These are phyloP conservation scores for Tangara arthus DNA, from an alignment of 2,797 vertebrate species.

Conservation along the genomic window DNA sequence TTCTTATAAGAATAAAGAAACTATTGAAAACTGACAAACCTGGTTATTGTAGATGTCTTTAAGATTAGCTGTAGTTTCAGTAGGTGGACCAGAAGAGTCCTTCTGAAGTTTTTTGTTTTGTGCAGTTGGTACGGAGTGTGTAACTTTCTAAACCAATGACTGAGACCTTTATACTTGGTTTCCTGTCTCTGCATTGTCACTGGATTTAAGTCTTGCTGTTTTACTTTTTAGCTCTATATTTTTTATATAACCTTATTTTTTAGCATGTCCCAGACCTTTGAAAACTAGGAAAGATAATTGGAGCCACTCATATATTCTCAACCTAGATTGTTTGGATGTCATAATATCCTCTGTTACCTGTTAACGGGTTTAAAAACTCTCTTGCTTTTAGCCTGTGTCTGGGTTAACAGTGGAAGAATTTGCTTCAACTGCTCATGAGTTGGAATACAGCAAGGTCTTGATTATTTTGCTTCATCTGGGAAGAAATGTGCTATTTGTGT, in stretches of 20 bases:
- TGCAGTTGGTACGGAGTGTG: not conserved
- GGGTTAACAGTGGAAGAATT: not conserved
- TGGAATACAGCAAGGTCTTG: not conserved
- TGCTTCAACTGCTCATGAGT: not conserved
- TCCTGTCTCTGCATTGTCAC: not conserved
- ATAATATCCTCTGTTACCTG: not conserved
- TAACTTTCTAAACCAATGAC: not conserved
- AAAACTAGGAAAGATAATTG: not conserved
- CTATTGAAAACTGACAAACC: not conserved
- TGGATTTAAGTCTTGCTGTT: not conserved
- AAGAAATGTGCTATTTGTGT: not conserved
- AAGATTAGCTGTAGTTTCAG: not conserved
- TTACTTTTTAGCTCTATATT: not conserved
- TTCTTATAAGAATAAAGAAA: not conserved
- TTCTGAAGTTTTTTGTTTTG: not conserved
- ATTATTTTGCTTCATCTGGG: not conserved
- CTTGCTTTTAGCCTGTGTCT: not conserved
- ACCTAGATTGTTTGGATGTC: not conserved
- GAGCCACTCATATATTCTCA: not conserved
- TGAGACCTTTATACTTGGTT: not conserved
- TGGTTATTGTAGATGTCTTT: not conserved
- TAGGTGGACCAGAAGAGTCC: not conserved
- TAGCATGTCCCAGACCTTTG: not conserved
- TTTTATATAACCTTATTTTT: not conserved
- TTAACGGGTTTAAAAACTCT: not conserved